A percentile compares a stretch with the other conserved stretches of the same genome.
Conservation (phyloP, 2,797 vertebrate genomes). For the Eremophila alpestris region DNA sequence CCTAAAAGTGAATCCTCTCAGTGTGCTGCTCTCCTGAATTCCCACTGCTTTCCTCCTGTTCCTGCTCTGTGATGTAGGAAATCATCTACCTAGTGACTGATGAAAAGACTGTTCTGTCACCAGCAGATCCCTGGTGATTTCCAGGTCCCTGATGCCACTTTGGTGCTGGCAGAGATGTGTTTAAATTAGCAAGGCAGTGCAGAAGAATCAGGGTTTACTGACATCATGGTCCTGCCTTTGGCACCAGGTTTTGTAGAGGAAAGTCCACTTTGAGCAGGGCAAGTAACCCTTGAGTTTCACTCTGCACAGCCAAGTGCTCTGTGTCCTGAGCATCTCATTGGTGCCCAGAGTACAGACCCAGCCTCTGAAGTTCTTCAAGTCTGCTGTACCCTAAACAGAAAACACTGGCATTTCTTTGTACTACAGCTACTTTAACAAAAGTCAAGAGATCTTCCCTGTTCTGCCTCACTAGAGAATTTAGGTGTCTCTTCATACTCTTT, state of each 20-base stretch:
- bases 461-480: neutral
- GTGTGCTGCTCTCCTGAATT: neutral
- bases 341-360: neutral
- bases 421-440: neutral
- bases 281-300: neutral
- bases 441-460: neutral
- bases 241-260: neutral
- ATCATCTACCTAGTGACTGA: neutral
- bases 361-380: neutral
- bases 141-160: neutral
- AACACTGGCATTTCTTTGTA: neutral
- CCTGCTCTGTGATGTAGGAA: neutral
- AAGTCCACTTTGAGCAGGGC: neutral
- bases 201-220: neutral
- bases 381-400: neutral
- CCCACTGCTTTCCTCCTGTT: neutral
- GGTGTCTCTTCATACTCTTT: neutral
- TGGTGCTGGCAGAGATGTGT: neutral
- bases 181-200: neutral
- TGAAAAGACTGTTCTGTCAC: neutral
- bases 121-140: neutral
- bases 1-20: neutral
- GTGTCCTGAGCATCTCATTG: neutral
- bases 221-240: neutral
- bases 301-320: neutral